Evolutionary conservation across 1,140 invertebrate species (phyloP).

Genomic region (Dufourea novaeangliae): DNA sequence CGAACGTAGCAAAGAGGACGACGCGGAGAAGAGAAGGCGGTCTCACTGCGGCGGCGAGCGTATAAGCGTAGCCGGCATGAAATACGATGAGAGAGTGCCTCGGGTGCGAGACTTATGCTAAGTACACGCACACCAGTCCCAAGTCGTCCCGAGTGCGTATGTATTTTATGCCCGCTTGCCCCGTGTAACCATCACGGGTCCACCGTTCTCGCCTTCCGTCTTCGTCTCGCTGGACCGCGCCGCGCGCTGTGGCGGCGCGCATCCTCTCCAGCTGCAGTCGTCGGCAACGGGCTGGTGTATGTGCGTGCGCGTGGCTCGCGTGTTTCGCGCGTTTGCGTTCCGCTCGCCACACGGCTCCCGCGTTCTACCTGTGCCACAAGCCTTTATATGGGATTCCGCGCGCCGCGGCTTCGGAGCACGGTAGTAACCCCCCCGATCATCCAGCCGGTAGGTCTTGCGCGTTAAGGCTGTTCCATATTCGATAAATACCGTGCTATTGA

Average conservation of each 20-base stretch:
- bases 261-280: neutral
- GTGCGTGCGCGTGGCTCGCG: constrained; percentile 42
- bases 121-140: constrained; percentile 69
- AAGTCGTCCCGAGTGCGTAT: constrained; percentile 9
- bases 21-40: constrained; percentile 51
- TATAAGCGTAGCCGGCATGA: constrained; percentile 68
- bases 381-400: constrained; percentile 57
- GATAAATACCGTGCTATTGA: neutral
- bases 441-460: constrained; percentile 3
- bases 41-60: constrained; percentile 55
- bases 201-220: constrained; percentile 54
- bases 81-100: constrained; percentile 79
- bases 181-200: constrained; percentile 35
- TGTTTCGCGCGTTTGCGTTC: constrained; percentile 48
- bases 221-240: constrained; percentile 8
- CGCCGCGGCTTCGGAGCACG: neutral
- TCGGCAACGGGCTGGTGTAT: constrained; percentile 16
- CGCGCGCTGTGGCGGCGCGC: too few species aligned
- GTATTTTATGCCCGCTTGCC: constrained; percentile 58
- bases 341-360: constrained; percentile 45
- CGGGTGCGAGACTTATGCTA: constrained; percentile 77
- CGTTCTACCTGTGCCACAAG: constrained; percentile 45
- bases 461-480: constrained; percentile 27
- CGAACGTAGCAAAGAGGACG: constrained; percentile 40
- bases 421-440: constrained; percentile 19